Evolutionary conservation across 1,140 invertebrate species (phyloP), one percentile per base, ranked within the genome.

Genomic region (Bombus haemorrhoidalis): DNA sequence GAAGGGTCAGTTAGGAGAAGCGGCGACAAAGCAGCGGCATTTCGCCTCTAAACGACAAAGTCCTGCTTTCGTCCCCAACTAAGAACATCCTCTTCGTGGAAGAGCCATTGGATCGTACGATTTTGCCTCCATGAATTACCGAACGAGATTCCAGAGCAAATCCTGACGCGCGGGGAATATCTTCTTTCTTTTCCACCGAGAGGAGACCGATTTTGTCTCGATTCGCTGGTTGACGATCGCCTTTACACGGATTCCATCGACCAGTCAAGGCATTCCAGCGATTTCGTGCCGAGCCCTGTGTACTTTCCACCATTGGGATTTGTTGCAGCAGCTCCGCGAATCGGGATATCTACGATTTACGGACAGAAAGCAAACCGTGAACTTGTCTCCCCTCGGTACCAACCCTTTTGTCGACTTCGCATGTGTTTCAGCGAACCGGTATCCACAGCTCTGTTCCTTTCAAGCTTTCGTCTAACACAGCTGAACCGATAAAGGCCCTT

Each of bases 121-220:
- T 89, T 89, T 89, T 72, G 72, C 78, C 62, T 62, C 81, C 80
- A 77, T 86, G 87, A 89, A 89, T 89, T 89, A 89, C 88, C 88
- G 76, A 89, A 84, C 76, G 85, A 68, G 81, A 89, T 89, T 89
- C 81, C 88, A 86, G 75, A 89, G 59, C 76, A 81, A 89, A 89
- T 89, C 76, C 80, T 89, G 73, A 86, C 73, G 84, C 76, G 47
- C 77, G 68, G 62, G 62, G 77, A 89, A 89, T 89, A 89, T 89
- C 84, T 89, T 89, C 75, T 81, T 89, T 86, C 76, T 86, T 68
- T 39, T 32, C 66, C 53, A 22, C 15, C 37, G n/a, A 28, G 32
- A 22, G 71, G 39, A 34, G 80, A 18, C 64, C 73, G 66, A 87
- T 89, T 86, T 89, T 77, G 80, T 81, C 34, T 39, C 78, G 73